phyloP scores from a whole-genome alignment of 2,888 invertebrate genomes.

The Horisme vitalbata region DNA sequence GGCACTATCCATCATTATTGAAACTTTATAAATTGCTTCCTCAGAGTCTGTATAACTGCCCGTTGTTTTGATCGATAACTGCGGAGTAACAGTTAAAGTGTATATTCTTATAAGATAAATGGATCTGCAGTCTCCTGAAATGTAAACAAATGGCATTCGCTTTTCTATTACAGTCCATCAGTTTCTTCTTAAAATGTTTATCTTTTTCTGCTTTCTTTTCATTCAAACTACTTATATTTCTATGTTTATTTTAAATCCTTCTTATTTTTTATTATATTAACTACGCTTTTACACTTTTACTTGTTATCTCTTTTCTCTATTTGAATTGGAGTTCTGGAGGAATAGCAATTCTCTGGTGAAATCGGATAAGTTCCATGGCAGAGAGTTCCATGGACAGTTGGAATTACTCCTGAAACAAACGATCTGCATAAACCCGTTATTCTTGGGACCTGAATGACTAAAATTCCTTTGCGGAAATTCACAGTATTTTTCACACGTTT shows the following conservation, averaged over 20 bases:
- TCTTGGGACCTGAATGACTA: slow-evolving; percentile 8
- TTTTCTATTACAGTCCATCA: too few species aligned
- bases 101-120: too few species aligned
- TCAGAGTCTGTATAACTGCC: slow-evolving; percentile 52
- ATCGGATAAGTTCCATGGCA: neutral
- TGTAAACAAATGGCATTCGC: too few species aligned
- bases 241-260: too few species aligned
- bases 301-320: too few species aligned
- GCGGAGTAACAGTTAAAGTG: too few species aligned
- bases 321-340: neutral
- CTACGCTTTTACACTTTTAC: too few species aligned
- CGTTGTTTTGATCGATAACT: slow-evolving; percentile 32
- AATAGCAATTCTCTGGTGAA: neutral
- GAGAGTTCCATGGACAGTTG: slow-evolving; percentile 10
- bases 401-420: slow-evolving; percentile 12
- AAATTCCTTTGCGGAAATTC: slow-evolving; percentile 13
- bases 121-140: too few species aligned
- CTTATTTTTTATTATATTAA: too few species aligned
- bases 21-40: slow-evolving; percentile 78
- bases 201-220: too few species aligned
- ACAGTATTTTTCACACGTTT: slow-evolving; percentile 14
- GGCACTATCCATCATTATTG: slow-evolving; percentile 71
- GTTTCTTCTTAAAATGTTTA: too few species aligned
- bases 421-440: slow-evolving; percentile 17
- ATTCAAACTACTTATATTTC: too few species aligned